Base-by-base conservation (phyloP, 1,140 invertebrate genomes). In the Drosophila nasuta region DNA sequence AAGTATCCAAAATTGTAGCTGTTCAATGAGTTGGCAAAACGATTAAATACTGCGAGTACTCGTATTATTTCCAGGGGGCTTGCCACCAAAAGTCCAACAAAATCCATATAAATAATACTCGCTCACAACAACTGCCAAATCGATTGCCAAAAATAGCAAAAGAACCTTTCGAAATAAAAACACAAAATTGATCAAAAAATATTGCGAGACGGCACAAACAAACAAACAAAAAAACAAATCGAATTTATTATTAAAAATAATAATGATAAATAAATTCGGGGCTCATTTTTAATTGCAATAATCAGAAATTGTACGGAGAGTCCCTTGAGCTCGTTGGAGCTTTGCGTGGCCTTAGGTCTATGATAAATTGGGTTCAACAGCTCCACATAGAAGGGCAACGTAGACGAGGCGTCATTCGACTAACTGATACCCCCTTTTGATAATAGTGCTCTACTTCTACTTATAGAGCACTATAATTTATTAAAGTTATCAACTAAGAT, bases 121-220 rank as follows among this genome's bases (percentile, higher is more conserved):
- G 41, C n/a, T 43, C 41, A 46, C 67, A 78, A 46, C 58, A 43
- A 62, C 49, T 67, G 69, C 25, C 43, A 72, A 80, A 80, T 67
- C 63, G 65, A 60, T 69, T 68, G 33, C 83, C 79, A 82, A 86
- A 86, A 86, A 87, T 87, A 86, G 82, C 60, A 43, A 58, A 17
- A 13, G 25, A 38, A 54, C 2, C 46, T n/a, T 77, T 66, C n/a
- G 20, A 72, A 17, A 64, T 86, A 87, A 79, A 75, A 76, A 75
- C 72, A 57, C 43, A 68, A 59, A 67, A 67, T 25, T 63, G 52
- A 77, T 73, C 71, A 75, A 67, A 70, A 80, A 66, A 82, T 63
- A 70, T 73, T 77, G 60, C 74, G 77, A 80, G 67, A 43, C 43
- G 66, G 60, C 56, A 68, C 20, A 41, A 25, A 25, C 20, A 25